These are phyloP conservation scores for Hipposideros armiger DNA, from an alignment of 2,113 vertebrate genomes.

Conservation along the genomic window DNA sequence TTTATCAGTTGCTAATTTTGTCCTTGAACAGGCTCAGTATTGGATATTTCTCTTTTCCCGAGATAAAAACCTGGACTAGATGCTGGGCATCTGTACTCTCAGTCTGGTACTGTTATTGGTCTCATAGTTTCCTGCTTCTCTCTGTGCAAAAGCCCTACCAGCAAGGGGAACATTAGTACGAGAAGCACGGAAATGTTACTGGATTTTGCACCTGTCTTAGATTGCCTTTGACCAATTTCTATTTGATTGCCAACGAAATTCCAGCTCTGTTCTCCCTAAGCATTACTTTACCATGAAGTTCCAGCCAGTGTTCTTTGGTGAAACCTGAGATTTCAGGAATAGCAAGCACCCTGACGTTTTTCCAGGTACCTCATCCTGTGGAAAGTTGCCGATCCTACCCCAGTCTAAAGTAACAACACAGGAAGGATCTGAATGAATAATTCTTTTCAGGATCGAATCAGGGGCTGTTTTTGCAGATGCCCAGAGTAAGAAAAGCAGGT, in stretches of 20 bases:
- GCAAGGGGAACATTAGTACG: not conserved
- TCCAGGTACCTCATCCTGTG: not conserved
- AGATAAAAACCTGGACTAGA: not conserved
- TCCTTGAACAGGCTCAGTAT: not conserved
- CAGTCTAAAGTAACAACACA: not conserved
- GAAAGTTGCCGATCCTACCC: not conserved
- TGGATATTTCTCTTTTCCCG: not conserved
- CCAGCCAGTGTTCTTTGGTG: not conserved
- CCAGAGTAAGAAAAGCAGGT: not conserved
- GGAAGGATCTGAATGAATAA: not conserved
- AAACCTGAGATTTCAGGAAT: constrained; percentile 7
- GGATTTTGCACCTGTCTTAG: not conserved
- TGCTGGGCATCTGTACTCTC: not conserved
- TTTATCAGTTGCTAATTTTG: not conserved
- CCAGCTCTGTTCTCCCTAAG: not conserved
- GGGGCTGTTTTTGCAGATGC: not conserved
- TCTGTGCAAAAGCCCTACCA: not conserved
- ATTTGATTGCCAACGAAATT: not conserved
- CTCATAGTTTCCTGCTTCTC: not conserved
- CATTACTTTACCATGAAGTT: not conserved
- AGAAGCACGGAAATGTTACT: not conserved
- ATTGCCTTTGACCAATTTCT: not conserved
- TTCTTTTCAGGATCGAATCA: not conserved
- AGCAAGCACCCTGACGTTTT: not conserved
- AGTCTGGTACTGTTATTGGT: not conserved